These are phyloP conservation scores for Pteria penguin DNA, from an alignment of 2,888 invertebrate species.

Conservation along the genomic window DNA sequence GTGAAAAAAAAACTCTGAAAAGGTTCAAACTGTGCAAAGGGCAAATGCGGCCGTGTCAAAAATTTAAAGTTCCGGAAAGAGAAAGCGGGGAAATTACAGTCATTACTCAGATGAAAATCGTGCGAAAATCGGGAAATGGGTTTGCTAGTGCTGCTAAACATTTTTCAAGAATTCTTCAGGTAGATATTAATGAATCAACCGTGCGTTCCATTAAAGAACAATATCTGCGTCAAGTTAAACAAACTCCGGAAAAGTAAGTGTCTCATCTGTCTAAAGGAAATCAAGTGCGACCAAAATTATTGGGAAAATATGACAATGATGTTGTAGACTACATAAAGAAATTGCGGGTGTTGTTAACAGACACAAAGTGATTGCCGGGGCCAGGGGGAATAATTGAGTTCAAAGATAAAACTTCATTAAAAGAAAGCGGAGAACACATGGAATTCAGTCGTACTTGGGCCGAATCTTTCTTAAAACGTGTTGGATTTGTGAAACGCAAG, in stretches of 20 bases:
- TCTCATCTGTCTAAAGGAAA: background rate
- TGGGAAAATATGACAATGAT: slow-evolving; percentile 14
- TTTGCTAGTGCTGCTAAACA: background rate
- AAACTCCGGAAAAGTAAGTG: background rate
- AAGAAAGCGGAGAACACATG: slow-evolving; percentile 10
- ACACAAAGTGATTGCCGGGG: slow-evolving; percentile 6
- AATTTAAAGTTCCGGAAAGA: too few relatives aligned
- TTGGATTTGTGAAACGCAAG: slow-evolving; percentile 13
- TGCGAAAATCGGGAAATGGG: too few relatives aligned
- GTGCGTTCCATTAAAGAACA: too few relatives aligned
- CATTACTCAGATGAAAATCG: too few relatives aligned
- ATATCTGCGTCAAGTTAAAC: slow-evolving; percentile 1
- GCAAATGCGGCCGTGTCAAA: too few relatives aligned
- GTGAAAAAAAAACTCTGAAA: too few relatives aligned
- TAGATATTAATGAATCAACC: too few relatives aligned
- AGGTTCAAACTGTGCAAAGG: too few relatives aligned
- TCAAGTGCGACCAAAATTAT: background rate
- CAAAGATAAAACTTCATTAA: too few relatives aligned
- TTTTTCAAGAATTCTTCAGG: too few relatives aligned
- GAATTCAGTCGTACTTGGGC: too few relatives aligned
- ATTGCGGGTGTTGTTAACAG: slow-evolving; percentile 19
- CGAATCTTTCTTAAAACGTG: slow-evolving; percentile 10
- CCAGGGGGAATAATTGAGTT: slow-evolving; percentile 3
- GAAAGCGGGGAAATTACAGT: too few relatives aligned
- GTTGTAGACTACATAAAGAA: slow-evolving; percentile 13